phyloP scores from a whole-genome alignment of 2,113 vertebrate species.

The Girardinichthys multiradiatus region DNA sequence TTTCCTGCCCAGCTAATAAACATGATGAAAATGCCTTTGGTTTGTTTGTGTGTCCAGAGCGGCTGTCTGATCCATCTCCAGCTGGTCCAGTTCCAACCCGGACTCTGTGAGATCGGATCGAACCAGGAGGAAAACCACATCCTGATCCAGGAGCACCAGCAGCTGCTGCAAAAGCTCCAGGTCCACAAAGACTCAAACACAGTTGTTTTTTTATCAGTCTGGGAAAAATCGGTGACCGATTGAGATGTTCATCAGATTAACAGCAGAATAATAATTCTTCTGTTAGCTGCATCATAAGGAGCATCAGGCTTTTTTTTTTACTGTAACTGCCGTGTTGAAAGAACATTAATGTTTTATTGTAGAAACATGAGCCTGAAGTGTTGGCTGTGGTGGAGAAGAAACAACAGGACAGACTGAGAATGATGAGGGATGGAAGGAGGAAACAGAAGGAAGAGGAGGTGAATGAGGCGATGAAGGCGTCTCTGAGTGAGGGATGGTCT shows the following conservation, averaged over 20 bases:
- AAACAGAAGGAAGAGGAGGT: constrained; percentile 77
- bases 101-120: constrained; percentile 90
- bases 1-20: too few species aligned
- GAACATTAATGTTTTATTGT: not conserved
- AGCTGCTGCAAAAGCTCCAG: constrained; percentile 89
- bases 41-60: constrained; percentile 76
- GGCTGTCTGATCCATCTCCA: constrained; percentile 87
- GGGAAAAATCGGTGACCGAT: too few species aligned
- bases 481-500: constrained; percentile 87
- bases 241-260: too few species aligned
- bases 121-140: constrained; percentile 87
- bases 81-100: constrained; percentile 87
- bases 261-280: too few species aligned
- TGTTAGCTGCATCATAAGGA: too few species aligned
- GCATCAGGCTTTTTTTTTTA: not conserved
- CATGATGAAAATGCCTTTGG: not conserved
- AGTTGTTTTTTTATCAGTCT: too few species aligned
- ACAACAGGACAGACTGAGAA: constrained; percentile 70
- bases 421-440: constrained; percentile 62
- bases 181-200: constrained; percentile 66
- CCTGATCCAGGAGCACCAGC: constrained; percentile 86
- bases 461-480: constrained; percentile 85
- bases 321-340: not conserved
- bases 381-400: constrained; percentile 81
- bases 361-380: constrained; percentile 87